Evolutionary conservation across 1,140 invertebrate genomes (phyloP), one percentile per base, ranked within the genome.

Genomic region (Drosophila kurseongensis): DNA sequence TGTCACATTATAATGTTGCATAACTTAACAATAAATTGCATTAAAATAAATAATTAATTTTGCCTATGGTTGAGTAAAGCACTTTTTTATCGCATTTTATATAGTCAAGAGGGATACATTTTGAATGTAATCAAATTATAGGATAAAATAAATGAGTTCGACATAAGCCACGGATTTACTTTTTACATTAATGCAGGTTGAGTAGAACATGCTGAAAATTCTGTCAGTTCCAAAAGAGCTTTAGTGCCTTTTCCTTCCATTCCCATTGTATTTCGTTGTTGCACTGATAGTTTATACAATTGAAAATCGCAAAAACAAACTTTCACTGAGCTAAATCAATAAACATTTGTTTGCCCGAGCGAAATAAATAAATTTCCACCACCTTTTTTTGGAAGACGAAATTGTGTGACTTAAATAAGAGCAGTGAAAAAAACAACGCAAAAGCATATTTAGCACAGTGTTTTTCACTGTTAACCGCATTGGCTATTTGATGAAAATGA

Each of bases 381-480:
- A 1, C 10, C 12, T 12, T 41, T 42, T 16, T 42, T 3, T 9
- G 5, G 9, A 13, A 10, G 18, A 16, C 14, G 7, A 74, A 57
- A 27, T 32, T 27, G 23, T 57, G 16, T 57, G 41, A 47, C 61
- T 75, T 75, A 42, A 65, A 75, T 18, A 66, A 42, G 42, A 36
- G 35, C 51, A 40, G 7, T 10, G 29, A 8, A 29, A 75, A 75
- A 66, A 67, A 50, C 60, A 44, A 60, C 13, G 23, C 52, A 18
- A 61, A 57, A 47, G 29, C 68, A 74, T 75, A 75, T 82, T 82
- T 78, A 48, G 62, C 68, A 67, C 50, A 60, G 14, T 40, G 52
- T 82, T 77, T 82, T 77, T 68, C 52, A 54, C 36, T 57, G 67
- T 57, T 57, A 73, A 74, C 68, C 50, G 79, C 61, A 67, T 77